A percentile compares a stretch with the other conserved stretches of the same genome.
Evolutionary conservation across 2,797 vertebrate species (phyloP).

Genomic region (Spondyliosoma cantharus): DNA sequence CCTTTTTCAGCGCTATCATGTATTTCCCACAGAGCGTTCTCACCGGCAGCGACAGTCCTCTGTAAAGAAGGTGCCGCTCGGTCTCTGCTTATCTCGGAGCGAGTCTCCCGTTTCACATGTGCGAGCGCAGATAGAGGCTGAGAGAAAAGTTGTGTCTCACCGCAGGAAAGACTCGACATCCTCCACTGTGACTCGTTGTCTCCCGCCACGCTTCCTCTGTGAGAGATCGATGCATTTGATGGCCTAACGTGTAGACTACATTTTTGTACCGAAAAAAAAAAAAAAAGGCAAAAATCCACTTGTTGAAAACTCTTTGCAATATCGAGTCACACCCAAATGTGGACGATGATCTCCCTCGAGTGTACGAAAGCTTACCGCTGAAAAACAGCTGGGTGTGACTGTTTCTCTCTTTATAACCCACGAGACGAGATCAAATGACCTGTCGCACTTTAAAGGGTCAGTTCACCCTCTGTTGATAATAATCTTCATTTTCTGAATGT

Average conservation of each 20-base stretch:
- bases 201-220: slow-evolving; percentile 6
- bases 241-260: neutral
- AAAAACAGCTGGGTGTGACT: slow-evolving; percentile 9
- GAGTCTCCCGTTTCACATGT: slow-evolving; percentile 63
- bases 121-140: slow-evolving; percentile 61
- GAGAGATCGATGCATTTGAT: too few relatives aligned
- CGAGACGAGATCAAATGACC: neutral
- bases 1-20: slow-evolving; percentile 22
- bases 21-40: slow-evolving; percentile 56
- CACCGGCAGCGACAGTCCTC: neutral
- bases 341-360: slow-evolving; percentile 11
- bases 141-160: slow-evolving; percentile 14
- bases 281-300: neutral
- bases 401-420: neutral
- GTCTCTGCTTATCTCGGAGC: slow-evolving; percentile 62
- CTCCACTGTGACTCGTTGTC: neutral
- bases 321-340: slow-evolving; percentile 11
- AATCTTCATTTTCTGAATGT: too few relatives aligned
- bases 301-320: neutral
- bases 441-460: neutral
- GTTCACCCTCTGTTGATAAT: neutral
- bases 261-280: too few relatives aligned
- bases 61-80: slow-evolving; percentile 42
- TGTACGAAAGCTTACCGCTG: neutral
- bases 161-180: slow-evolving; percentile 30